phyloP scores from a whole-genome alignment of 2,888 invertebrate genomes.

The Orthosia incerta region DNA sequence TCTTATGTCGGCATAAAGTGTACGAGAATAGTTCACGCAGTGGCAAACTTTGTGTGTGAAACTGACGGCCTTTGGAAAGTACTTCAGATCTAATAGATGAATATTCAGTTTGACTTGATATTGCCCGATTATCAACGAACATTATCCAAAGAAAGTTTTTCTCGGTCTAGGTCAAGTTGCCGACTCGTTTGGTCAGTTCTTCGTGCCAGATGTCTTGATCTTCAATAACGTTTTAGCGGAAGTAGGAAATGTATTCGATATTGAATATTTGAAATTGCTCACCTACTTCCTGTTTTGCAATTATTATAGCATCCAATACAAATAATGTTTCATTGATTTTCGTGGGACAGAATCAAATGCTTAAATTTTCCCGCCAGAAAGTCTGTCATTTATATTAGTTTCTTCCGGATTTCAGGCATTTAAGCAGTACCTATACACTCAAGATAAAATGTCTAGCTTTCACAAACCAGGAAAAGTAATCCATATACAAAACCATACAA shows the following conservation, averaged over 20 bases:
- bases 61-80: neutral
- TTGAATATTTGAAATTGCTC: slow-evolving; percentile 20
- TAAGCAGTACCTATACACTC: neutral
- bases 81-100: neutral
- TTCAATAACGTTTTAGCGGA: slow-evolving; percentile 34
- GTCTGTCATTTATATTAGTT: neutral
- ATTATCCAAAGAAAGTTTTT: slow-evolving; percentile 23
- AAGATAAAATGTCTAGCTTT: slow-evolving; percentile 44
- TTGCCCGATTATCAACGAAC: neutral
- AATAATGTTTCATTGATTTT: slow-evolving; percentile 1
- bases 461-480: slow-evolving; percentile 62
- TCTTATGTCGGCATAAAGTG: neutral
- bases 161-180: slow-evolving; percentile 33
- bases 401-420: slow-evolving; percentile 6
- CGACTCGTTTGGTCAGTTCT: slow-evolving; percentile 6
- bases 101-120: neutral
- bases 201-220: slow-evolving; percentile 16
- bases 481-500: slow-evolving; percentile 72
- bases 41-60: neutral
- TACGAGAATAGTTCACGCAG: neutral
- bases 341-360: neutral
- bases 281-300: slow-evolving; percentile 21
- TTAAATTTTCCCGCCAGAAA: neutral
- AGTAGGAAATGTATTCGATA: slow-evolving; percentile 39
- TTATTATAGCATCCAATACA: neutral